Evolutionary conservation across 2,113 vertebrate species (phyloP), one percentile per base, ranked within the genome.

Genomic region (Hemiprocne comata): DNA sequence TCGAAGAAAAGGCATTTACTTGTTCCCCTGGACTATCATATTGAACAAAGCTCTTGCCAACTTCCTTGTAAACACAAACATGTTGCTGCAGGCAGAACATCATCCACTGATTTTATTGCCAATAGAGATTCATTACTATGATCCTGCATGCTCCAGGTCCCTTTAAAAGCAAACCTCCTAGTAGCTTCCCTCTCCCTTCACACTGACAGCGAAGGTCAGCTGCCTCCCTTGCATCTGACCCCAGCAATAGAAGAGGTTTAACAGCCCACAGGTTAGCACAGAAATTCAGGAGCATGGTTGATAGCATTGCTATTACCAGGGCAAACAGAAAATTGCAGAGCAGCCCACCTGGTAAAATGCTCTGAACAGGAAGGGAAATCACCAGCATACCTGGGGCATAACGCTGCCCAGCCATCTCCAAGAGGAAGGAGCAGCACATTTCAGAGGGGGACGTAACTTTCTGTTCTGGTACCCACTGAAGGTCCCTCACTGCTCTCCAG

Each of bases 261-360:
- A 65, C 77, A 89, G 70, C 53, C 83, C 33, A 23, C 3, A 7
- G 19, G 58, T 42, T 29, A 62, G 70, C 24, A 25, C 6, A 60
- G 40, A 33, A 83, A 67, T 31, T 54, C 83, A 79, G 85, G 40
- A 82, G 23, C 74, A 17, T 33, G 2, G 5, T 12, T 1, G 1
- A 21, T 3, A 16, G 31, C 18, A 23, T 2, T 64, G 76, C 90
- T 77, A 53, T 81, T 75, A 36, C 60, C 36, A 46, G 76, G 54
- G 46, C 80, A 79, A 92, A 81, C 6, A 8, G 75, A n/a, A 95
- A 96, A 95, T 26, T 89, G 87, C 83, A 94, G 80, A 93, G 73
- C 79, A 87, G 85, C 69, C 87, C 19, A 24, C 31, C 40, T 51
- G 54, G 29, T 9, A 81, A 90, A 94, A 84, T 8, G 76, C 57